phyloP scores from a whole-genome alignment of 2,888 invertebrate genomes.

The Onthophagus sagittarius region DNA sequence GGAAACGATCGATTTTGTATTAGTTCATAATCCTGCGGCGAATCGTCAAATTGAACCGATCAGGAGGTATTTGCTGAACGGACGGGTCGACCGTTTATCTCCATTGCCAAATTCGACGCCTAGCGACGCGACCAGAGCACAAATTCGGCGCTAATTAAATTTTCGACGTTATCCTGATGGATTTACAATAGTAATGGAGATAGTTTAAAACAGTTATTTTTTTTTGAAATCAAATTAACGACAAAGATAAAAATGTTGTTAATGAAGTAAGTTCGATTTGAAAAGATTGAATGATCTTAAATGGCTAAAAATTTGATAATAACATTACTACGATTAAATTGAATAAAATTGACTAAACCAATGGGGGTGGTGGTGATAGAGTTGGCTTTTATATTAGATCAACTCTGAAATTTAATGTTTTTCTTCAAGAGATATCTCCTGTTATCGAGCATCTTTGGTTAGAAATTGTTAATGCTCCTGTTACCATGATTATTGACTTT shows the following conservation, averaged over 20 bases:
- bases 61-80: not conserved
- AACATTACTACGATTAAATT: no score
- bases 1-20: constrained; percentile 14
- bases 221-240: not conserved
- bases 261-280: no score
- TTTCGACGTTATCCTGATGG: not conserved
- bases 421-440: no score
- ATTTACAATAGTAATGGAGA: not conserved
- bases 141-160: not conserved
- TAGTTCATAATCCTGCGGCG: constrained; percentile 10
- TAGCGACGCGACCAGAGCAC: not conserved
- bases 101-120: constrained; percentile 3
- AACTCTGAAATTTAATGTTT: no score
- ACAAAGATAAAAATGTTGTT: not conserved
- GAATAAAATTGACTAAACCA: no score
- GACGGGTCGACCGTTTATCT: not conserved
- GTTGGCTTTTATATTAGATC: no score
- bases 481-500: no score
- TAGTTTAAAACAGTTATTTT: not conserved
- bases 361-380: no score
- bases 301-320: no score
- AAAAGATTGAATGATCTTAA: no score
- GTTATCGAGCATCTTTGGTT: no score
- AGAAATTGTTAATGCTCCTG: no score
- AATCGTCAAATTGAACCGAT: constrained; percentile 7